Evolutionary conservation across 2,113 vertebrate species (phyloP).

Genomic region (Anser cygnoides): DNA sequence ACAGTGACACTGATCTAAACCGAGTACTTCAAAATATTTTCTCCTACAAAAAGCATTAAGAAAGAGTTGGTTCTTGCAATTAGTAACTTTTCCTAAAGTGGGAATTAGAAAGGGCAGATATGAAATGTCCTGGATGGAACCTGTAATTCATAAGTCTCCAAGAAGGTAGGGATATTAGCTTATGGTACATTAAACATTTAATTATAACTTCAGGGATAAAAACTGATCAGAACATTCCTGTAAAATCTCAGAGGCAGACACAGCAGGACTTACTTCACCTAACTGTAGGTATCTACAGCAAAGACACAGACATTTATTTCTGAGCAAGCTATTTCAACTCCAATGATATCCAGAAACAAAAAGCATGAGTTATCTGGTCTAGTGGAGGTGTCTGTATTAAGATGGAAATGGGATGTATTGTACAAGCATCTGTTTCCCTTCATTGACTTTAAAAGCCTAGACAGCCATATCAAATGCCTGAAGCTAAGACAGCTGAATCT

Average conservation of each 20-base stretch:
- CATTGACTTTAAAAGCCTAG: background rate
- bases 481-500: background rate
- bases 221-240: background rate
- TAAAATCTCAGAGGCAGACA: background rate
- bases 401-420: background rate
- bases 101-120: background rate
- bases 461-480: background rate
- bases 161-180: background rate
- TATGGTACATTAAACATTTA: background rate
- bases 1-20: background rate
- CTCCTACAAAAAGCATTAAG: background rate
- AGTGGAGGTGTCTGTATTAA: background rate
- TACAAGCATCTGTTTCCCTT: background rate
- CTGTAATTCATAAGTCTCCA: background rate
- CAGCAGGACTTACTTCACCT: background rate
- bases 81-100: background rate
- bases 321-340: background rate
- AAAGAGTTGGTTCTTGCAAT: background rate
- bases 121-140: background rate
- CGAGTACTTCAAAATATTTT: background rate
- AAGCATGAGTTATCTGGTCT: background rate
- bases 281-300: background rate
- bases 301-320: background rate
- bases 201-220: background rate
- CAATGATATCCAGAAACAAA: background rate